Evolutionary conservation across 2,113 vertebrate genomes (phyloP).

Genomic region (Haemorhous mexicanus): DNA sequence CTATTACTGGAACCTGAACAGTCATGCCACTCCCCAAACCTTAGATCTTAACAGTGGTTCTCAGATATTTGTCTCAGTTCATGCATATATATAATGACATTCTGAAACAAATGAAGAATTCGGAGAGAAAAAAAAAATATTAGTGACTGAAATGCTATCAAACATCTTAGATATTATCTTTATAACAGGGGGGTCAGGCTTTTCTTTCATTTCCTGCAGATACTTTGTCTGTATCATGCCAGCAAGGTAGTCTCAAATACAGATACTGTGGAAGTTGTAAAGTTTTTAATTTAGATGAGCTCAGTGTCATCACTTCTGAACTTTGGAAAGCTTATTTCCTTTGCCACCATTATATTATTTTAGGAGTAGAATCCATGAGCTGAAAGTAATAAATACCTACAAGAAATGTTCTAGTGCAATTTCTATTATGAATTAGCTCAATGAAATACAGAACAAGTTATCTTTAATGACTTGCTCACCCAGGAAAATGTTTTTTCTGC

Average conservation of each 20-base stretch:
- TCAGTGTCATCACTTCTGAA: neutral
- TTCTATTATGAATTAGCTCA: neutral
- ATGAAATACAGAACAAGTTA: neutral
- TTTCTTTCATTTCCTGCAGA: neutral
- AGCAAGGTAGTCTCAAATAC: neutral
- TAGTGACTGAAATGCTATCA: neutral
- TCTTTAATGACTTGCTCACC: neutral
- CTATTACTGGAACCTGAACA: neutral
- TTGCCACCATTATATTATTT: neutral
- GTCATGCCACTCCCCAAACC: neutral
- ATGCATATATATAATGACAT: neutral
- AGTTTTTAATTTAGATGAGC: neutral
- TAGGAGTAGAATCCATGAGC: neutral
- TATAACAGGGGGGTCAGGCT: neutral
- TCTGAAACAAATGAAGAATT: neutral
- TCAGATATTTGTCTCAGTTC: neutral
- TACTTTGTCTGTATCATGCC: neutral
- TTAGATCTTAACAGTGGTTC: neutral
- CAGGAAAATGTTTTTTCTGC: neutral
- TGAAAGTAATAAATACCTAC: neutral
- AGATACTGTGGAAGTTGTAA: neutral
- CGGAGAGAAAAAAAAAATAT: neutral
- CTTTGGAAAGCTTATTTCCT: neutral
- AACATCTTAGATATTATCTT: neutral
- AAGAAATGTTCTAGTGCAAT: neutral